Percentiles rank a stretch among this genome's conserved stretches.
Conservation (phyloP, 1,140 invertebrate species). For the Diabrotica undecimpunctata region DNA sequence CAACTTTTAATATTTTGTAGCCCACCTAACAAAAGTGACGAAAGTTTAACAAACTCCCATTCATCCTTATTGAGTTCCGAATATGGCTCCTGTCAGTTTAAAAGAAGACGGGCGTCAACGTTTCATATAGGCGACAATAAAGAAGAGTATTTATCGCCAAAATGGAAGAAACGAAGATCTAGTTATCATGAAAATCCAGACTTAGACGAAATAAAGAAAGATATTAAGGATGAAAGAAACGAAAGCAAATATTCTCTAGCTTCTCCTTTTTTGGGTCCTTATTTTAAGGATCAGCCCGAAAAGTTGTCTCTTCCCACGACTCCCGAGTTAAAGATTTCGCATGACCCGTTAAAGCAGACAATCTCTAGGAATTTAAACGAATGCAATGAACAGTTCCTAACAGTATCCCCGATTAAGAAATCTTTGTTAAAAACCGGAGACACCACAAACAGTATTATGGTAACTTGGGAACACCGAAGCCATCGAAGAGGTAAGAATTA, state of each 20-base stretch:
- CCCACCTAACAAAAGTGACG: slow-evolving; percentile 6
- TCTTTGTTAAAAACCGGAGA: slow-evolving; percentile 29
- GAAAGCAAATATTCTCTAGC: slow-evolving; percentile 53
- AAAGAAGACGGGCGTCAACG: slow-evolving; percentile 52
- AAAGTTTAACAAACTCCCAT: slow-evolving; percentile 36
- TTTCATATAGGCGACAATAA: slow-evolving; percentile 51
- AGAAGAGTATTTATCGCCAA: slow-evolving; percentile 43
- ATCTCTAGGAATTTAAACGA: too few relatives aligned
- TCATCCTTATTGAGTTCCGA: slow-evolving; percentile 34
- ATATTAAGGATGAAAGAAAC: slow-evolving; percentile 3
- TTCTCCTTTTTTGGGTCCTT: slow-evolving; percentile 72
- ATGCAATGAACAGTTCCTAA: neutral
- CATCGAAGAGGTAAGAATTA: slow-evolving; percentile 40
- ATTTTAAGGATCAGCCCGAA: slow-evolving; percentile 64
- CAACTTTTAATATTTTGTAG: neutral
- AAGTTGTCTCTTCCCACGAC: slow-evolving; percentile 44
- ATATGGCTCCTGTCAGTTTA: slow-evolving; percentile 35
- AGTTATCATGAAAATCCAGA: slow-evolving; percentile 50
- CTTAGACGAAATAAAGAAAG: neutral
- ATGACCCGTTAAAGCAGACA: too few relatives aligned
- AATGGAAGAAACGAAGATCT: slow-evolving; percentile 47
- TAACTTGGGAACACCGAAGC: slow-evolving; percentile 60
- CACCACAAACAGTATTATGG: slow-evolving; percentile 48
- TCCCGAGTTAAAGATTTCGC: too few relatives aligned
- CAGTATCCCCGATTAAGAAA: slow-evolving; percentile 32